Evolutionary conservation across 2,797 vertebrate genomes (phyloP).

Genomic region (Catostomus latipinnis): DNA sequence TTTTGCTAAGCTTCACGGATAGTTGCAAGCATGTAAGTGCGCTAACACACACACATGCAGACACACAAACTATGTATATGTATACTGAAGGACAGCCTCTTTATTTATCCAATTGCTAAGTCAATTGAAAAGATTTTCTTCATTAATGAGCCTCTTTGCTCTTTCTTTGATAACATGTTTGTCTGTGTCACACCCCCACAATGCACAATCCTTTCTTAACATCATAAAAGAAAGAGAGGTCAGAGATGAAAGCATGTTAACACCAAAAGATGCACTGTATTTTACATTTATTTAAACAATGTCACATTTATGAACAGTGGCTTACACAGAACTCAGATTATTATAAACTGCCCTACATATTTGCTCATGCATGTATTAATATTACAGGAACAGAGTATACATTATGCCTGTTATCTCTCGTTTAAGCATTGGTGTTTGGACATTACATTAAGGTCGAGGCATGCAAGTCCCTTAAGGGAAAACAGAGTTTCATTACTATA

Average conservation of each 20-base stretch:
- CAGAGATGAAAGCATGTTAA: slow-evolving; percentile 1
- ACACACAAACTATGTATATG: slow-evolving; percentile 16
- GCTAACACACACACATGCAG: not conserved
- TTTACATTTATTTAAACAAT: not conserved
- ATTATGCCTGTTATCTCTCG: not conserved
- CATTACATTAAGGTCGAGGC: not conserved
- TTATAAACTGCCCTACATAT: not conserved
- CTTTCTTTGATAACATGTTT: not conserved
- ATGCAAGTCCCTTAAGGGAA: not conserved
- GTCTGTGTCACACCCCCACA: slow-evolving; percentile 1
- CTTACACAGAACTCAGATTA: slow-evolving; percentile 4
- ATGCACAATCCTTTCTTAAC: not conserved
- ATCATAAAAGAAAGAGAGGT: slow-evolving; percentile 8
- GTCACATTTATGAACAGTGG: not conserved
- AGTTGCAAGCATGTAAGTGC: not conserved
- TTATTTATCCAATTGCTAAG: slow-evolving; percentile 27
- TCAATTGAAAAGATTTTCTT: slow-evolving; percentile 20
- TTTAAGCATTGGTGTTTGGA: not conserved
- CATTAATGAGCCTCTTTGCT: slow-evolving; percentile 21
- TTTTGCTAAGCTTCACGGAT: slow-evolving; percentile 54
- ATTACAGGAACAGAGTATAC: not conserved
- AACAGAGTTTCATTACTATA: not conserved
- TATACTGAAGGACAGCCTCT: slow-evolving; percentile 29
- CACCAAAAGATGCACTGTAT: not conserved
- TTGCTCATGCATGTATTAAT: slow-evolving; percentile 15